phyloP scores from a whole-genome alignment of 2,113 vertebrate species.

The Pandion haliaetus region DNA sequence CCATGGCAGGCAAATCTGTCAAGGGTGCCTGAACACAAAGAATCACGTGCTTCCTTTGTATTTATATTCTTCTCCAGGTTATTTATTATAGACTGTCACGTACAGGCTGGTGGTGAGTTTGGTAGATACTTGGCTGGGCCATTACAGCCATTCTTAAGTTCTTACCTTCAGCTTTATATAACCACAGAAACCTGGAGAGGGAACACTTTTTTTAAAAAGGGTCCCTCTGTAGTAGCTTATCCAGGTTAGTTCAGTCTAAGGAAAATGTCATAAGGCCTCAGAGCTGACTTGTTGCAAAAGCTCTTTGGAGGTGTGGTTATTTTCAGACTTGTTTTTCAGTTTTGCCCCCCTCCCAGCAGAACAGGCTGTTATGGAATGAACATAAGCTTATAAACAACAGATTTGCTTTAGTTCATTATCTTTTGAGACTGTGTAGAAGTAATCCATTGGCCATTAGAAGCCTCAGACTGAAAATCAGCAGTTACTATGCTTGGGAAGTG shows the following conservation, averaged over 20 bases:
- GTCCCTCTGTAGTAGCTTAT: not conserved
- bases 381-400: not conserved
- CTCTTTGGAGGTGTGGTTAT: not conserved
- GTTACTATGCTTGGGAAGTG: not conserved
- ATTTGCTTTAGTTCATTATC: not conserved
- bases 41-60: not conserved
- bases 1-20: not conserved
- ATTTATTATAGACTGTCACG: not conserved
- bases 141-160: not conserved
- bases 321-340: not conserved
- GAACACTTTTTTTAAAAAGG: not conserved
- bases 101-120: not conserved
- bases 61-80: not conserved
- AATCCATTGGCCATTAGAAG: not conserved
- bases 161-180: not conserved
- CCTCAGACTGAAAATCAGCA: not conserved
- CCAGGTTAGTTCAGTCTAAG: not conserved
- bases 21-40: not conserved
- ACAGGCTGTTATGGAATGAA: not conserved
- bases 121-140: not conserved
- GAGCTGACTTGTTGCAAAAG: not conserved
- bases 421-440: not conserved
- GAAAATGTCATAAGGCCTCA: not conserved
- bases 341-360: not conserved
- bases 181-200: not conserved